Base-by-base conservation (phyloP, 1,140 invertebrate species). In the Sminthurinus signatus region DNA sequence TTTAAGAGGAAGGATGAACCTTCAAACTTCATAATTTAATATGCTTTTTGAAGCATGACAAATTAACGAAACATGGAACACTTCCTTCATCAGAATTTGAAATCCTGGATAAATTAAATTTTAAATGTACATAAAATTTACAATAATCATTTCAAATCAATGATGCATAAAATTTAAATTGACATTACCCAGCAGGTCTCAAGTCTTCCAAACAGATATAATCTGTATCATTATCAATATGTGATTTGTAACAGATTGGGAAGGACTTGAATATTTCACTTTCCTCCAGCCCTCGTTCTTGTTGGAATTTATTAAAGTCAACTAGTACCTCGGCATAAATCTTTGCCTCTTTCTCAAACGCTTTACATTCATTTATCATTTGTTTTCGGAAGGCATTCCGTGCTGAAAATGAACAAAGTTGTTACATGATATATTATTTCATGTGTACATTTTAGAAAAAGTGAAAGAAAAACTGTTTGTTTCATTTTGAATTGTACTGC, bases 281-380 rank as follows among this genome's bases (percentile, higher is more conserved):
- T 27, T 52, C 55, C n/a, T 21, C 5, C 5, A 69, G 29, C 14
- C 67, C 62, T 42, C 56, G 62, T 0, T 51, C 29, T 15, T 46
- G 21, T 39, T 69, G 67, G 43, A 69, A 69, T 17, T 59, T 12
- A 4, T 29, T 32, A n/a, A 69, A 57, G 2, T 48, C 62, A 8
- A 21, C 17, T 5, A 69, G 25, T 10, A 69, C 50, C 27, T 52
- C 31, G 21, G 27, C 36, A 31, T 69, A 69, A 56, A 65, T 62
- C 52, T 59, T 65, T 17, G 46, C 36, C 29, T 69, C 67, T 27
- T 65, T 69, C 25, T 65, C 52, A 54, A 69, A 69, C 1, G 62
- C 62, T 21, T 51, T 51, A 15, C 17, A 42, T 0, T 69, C 67
- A 29, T 65, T 65, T 3, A 69, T 61, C 44, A 65, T 58, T 62